Conservation (phyloP, 1,140 invertebrate species). For the Druon quercuslanigerum region DNA sequence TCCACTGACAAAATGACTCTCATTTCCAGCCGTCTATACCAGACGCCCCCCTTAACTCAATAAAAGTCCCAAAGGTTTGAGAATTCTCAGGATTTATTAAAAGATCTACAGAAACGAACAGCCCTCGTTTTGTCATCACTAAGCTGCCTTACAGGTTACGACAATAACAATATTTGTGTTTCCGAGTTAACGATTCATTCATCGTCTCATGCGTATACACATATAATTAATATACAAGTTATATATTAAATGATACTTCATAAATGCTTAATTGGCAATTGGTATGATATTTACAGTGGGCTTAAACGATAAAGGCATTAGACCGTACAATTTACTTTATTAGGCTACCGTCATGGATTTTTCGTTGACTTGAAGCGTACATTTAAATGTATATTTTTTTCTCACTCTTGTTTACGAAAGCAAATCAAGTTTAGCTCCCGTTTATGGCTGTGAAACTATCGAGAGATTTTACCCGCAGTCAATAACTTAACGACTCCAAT, state of each 20-base stretch:
- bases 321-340: slow-evolving; percentile 58
- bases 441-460: slow-evolving; percentile 30
- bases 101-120: slow-evolving; percentile 66
- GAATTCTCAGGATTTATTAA: slow-evolving; percentile 71
- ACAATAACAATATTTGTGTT: slow-evolving; percentile 58
- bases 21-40: too few relatives aligned
- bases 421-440: not conserved
- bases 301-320: slow-evolving; percentile 63
- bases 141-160: slow-evolving; percentile 46
- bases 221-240: slow-evolving; percentile 43
- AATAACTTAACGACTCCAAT: slow-evolving; percentile 37
- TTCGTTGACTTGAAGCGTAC: slow-evolving; percentile 56
- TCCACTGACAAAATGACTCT: too few relatives aligned
- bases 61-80: slow-evolving; percentile 48
- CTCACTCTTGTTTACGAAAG: slow-evolving; percentile 18
- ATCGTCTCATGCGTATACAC: slow-evolving; percentile 55
- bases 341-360: slow-evolving; percentile 63
- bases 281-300: slow-evolving; percentile 64
- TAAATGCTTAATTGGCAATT: slow-evolving; percentile 56
- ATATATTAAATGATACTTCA: slow-evolving; percentile 57
- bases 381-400: slow-evolving; percentile 15
- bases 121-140: slow-evolving; percentile 42
- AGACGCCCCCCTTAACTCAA: not conserved
- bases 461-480: slow-evolving; percentile 17
- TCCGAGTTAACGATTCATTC: slow-evolving; percentile 38